These are phyloP conservation scores for Ditylenchus weischeri DNA, from an alignment of 2,888 invertebrate genomes.

Conservation along the genomic window DNA sequence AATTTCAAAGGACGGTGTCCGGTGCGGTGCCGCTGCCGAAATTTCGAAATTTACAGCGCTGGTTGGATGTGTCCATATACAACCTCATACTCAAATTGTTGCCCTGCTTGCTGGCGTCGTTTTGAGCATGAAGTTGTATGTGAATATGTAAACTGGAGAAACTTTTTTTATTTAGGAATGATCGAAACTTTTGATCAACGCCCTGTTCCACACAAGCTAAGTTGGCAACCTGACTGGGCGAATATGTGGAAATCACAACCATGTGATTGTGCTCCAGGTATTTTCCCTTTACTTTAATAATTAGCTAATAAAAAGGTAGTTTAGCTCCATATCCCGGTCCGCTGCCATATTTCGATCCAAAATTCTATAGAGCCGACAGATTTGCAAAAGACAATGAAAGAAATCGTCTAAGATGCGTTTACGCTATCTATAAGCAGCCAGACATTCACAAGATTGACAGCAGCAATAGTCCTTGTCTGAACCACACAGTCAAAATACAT, in stretches of 20 bases:
- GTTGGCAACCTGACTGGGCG: conserved; percentile 56
- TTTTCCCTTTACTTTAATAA: conserved; percentile 22
- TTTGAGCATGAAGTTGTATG: too few species aligned
- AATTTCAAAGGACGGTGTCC: too few species aligned
- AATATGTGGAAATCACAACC: conserved; percentile 39
- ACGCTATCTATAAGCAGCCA: conserved; percentile 33
- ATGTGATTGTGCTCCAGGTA: conserved; percentile 55
- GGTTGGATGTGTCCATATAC: too few species aligned
- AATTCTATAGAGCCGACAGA: conserved; percentile 41
- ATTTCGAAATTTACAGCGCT: too few species aligned
- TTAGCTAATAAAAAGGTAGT: conserved; percentile 6
- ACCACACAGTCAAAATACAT: conserved; percentile 14
- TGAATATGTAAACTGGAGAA: too few species aligned
- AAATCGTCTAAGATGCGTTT: conserved; percentile 39
- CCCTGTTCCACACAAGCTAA: conserved; percentile 46
- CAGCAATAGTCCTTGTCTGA: conserved; percentile 29
- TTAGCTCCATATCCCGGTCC: conserved; percentile 32
- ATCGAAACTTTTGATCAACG: conserved; percentile 42
- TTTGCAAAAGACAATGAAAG: conserved; percentile 45
- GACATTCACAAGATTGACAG: conserved; percentile 26
- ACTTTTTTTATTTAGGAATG: conserved; percentile 46
- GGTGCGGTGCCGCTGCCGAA: too few species aligned
- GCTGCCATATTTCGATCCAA: conserved; percentile 49
- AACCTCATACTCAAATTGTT: too few species aligned
- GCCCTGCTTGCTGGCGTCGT: too few species aligned